A percentile compares a stretch with the other conserved stretches of the same genome.
phyloP scores from a whole-genome alignment of 2,797 vertebrate species.

The Danio albolineatus region DNA sequence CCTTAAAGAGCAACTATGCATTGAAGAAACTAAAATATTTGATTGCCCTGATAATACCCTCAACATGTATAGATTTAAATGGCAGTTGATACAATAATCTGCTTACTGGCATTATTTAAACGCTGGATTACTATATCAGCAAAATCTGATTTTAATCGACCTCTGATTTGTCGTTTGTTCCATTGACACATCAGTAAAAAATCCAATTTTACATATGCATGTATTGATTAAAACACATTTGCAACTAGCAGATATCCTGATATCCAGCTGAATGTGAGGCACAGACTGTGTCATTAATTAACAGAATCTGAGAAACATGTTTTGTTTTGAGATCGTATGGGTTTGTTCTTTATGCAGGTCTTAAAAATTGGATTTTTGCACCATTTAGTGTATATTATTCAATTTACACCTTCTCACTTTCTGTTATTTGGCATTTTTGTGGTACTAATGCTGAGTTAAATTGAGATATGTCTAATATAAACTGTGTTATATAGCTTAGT shows the following conservation, averaged over 20 bases:
- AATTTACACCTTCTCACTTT: neutral
- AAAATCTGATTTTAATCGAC: too few relatives aligned
- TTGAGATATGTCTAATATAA: neutral
- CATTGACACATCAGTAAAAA: neutral
- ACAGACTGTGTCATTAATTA: neutral
- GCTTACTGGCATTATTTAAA: too few relatives aligned
- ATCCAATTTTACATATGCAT: neutral
- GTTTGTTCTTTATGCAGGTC: too few relatives aligned
- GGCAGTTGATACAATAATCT: too few relatives aligned
- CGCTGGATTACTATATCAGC: too few relatives aligned
- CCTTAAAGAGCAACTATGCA: too few relatives aligned
- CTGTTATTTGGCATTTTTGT: neutral
- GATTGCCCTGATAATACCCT: too few relatives aligned
- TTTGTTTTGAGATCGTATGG: neutral
- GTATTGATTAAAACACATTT: neutral
- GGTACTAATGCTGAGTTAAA: neutral
- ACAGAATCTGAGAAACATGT: neutral
- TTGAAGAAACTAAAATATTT: too few relatives aligned
- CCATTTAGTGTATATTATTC: neutral
- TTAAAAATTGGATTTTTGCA: neutral
- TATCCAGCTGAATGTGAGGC: neutral
- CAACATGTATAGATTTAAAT: too few relatives aligned
- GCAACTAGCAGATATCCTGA: neutral
- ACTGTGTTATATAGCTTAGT: neutral
- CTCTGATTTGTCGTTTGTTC: too few relatives aligned